Percentiles rank a stretch among this genome's conserved stretches.
Conservation (phyloP, 2,113 vertebrate species). For the Catharus minimus region DNA sequence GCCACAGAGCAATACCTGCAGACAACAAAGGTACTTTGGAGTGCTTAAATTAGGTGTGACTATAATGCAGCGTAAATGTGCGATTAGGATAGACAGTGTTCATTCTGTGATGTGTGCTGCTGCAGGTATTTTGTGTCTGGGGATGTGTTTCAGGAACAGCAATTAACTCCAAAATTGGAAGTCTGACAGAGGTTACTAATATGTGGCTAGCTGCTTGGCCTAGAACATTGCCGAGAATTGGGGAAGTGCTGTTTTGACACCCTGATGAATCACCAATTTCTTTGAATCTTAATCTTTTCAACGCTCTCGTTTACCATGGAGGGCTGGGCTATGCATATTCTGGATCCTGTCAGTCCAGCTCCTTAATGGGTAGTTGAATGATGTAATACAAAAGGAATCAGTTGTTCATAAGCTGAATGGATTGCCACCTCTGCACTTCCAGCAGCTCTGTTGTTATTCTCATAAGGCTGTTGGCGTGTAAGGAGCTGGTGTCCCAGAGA, state of each 20-base stretch:
- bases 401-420: slow-evolving; percentile 50
- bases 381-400: slow-evolving; percentile 61
- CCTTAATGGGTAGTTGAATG: slow-evolving; percentile 60
- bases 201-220: slow-evolving; percentile 10
- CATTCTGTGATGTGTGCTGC: slow-evolving; percentile 35
- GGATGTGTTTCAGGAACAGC: slow-evolving; percentile 43
- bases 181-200: slow-evolving; percentile 15
- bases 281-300: slow-evolving; percentile 57
- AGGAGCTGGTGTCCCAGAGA: not conserved
- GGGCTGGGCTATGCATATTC: slow-evolving; percentile 47
- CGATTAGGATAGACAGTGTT: not conserved
- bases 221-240: slow-evolving; percentile 39
- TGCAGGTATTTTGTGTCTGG: slow-evolving; percentile 47
- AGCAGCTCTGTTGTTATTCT: slow-evolving; percentile 16
- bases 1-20: not conserved
- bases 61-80: not conserved
- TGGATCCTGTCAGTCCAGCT: slow-evolving; percentile 65
- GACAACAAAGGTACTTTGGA: not conserved
- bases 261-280: slow-evolving; percentile 55
- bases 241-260: slow-evolving; percentile 45
- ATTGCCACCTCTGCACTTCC: slow-evolving; percentile 49
- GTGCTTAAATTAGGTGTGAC: slow-evolving; percentile 14
- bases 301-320: slow-evolving; percentile 13
- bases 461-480: slow-evolving; percentile 3
- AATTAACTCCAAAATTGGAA: slow-evolving; percentile 46